Evolutionary conservation across 1,140 invertebrate species (phyloP).

Genomic region (Ostrea edulis): DNA sequence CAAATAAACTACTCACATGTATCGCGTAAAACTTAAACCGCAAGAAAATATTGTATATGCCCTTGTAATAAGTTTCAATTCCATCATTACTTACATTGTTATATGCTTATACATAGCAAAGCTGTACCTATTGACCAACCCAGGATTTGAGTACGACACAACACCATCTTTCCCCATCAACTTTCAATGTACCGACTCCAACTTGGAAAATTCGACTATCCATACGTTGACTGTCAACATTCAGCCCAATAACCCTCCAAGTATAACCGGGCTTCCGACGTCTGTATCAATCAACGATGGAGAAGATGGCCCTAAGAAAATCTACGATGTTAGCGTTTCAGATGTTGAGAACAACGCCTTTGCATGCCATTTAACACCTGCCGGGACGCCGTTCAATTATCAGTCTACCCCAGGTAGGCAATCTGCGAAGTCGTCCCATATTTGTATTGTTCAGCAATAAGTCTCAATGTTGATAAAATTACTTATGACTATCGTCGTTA

Average conservation of each 20-base stretch:
- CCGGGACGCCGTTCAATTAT: background rate
- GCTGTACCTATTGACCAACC: slow-evolving; percentile 44
- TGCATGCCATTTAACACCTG: slow-evolving; percentile 6
- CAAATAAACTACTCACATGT: no score
- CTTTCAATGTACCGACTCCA: slow-evolving; percentile 43
- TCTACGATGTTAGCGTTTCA: slow-evolving; percentile 39
- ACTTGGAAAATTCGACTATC: background rate
- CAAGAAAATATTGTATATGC: no score
- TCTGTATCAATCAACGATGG: slow-evolving; percentile 10
- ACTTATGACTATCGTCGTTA: no score
- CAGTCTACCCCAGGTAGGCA: slow-evolving; percentile 11
- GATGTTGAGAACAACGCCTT: slow-evolving; percentile 36
- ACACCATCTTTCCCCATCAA: slow-evolving; percentile 13
- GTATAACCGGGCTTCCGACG: slow-evolving; percentile 23
- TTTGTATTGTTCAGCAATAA: no score
- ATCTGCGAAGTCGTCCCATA: background rate
- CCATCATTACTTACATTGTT: no score
- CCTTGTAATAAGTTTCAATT: no score
- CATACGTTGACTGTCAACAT: slow-evolving; percentile 36
- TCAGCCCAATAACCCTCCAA: slow-evolving; percentile 34
- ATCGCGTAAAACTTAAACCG: no score
- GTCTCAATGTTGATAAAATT: no score
- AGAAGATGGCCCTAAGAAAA: background rate
- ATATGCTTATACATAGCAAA: no score
- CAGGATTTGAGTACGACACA: slow-evolving; percentile 41